Evolutionary conservation across 1,140 invertebrate genomes (phyloP), one percentile per base, ranked within the genome.

Genomic region (Pseudobourletiella spinata): DNA sequence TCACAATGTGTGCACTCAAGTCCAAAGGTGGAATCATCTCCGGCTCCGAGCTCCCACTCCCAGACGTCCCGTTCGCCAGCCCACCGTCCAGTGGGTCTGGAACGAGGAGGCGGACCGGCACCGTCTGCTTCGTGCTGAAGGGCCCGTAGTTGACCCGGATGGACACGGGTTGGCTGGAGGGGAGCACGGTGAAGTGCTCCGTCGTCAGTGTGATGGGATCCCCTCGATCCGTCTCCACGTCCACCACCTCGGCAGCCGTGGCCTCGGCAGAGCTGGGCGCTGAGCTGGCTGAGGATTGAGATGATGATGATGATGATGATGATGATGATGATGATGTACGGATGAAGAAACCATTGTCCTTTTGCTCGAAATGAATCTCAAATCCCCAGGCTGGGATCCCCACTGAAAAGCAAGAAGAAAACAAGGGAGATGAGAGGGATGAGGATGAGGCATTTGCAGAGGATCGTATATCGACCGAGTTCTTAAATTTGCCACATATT

Each of bases 41-140:
- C 39, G 59, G 35, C 11, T 67, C 67, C 14, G 29, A 46, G 16
- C 50, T 58, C 20, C 51, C 56, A n/a, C 50, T 58, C 20, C 48
- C 8, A n/a, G 30, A n/a, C 14, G 58, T 70, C 18, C 66, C 54
- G 48, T 66, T 67, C 57, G 61, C 25, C 48, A 54, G 26, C 18
- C 63, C 55, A 46, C 63, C 54, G 61, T 83, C 85, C 63, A 88
- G 75, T 0, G 86, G 84, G 73, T 89, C 87, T 0, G 88, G 87
- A 15, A 91, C 86, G 59, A 89, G 83, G 70, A 88, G 89, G n/a
- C 88, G 79, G 0, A 88, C 87, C n/a, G 89, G 89, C 16, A 94
- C 89, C 1, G 89, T 93, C 75, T 94, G 89, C 71, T 92, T 92
- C 28, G 89, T 92, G 64, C 88, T 90, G 76, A 94, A 94, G 1